A percentile compares a stretch with the other conserved stretches of the same genome.
phyloP scores from a whole-genome alignment of 2,888 invertebrate genomes.

The Strigamia maritima region DNA sequence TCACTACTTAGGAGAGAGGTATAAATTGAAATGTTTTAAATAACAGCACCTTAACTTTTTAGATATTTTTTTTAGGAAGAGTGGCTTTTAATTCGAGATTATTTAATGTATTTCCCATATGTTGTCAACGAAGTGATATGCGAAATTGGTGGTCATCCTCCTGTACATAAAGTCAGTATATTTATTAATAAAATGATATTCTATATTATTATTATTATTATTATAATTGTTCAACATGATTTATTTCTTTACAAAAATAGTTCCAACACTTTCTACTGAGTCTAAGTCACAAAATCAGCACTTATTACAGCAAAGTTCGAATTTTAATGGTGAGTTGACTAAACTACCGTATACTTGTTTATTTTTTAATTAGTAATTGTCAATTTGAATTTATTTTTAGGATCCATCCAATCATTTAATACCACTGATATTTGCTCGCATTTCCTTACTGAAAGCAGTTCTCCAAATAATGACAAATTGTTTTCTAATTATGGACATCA shows the following conservation, averaged over 20 bases:
- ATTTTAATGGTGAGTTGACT: not conserved
- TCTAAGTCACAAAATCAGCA: not conserved
- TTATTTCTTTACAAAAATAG: not conserved
- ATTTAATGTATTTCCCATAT: not conserved
- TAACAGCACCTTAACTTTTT: not conserved
- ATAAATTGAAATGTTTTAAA: not conserved
- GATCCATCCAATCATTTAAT: not conserved
- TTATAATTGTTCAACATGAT: not conserved
- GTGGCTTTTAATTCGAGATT: not conserved
- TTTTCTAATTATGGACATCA: not conserved
- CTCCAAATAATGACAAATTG: conserved; percentile 27
- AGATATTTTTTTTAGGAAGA: not conserved
- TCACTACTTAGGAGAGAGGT: not conserved
- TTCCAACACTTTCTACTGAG: not conserved
- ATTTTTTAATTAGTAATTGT: not conserved
- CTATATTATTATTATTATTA: too few relatives aligned
- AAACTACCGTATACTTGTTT: not conserved
- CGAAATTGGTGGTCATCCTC: not conserved
- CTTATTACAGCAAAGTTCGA: conserved; percentile 20
- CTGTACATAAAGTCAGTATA: not conserved
- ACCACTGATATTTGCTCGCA: not conserved
- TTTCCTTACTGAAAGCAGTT: not conserved
- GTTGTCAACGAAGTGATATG: not conserved
- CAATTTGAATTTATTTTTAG: not conserved
- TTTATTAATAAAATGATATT: not conserved